Evolutionary conservation across 1,140 invertebrate genomes (phyloP), one percentile per base, ranked within the genome.

Genomic region (Riptortus pedestris): DNA sequence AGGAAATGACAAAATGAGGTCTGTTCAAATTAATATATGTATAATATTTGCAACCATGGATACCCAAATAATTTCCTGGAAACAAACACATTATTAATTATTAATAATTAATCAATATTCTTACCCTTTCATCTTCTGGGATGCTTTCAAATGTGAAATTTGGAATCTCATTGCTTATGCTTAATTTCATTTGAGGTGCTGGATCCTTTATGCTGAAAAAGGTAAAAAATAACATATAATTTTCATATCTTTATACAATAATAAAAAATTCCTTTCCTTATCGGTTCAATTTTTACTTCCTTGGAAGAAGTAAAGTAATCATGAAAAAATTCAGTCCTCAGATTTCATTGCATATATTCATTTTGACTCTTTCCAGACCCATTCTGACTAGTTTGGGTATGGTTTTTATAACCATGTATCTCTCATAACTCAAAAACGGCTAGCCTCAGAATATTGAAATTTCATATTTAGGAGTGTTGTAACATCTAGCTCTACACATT

Each of bases 71-170:
- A 38, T 52, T 11, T 18, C 7, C 18, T 11, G 18, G 18, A 24
- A 7, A 52, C 7, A 9, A 11, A 52, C 18, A 7, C 9, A 7
- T n/a, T 18, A 52, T 18, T 18, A 11, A 11, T 52, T 7, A 18
- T 18, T 11, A 52, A 18, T 22, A 22, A 26, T 4, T 26, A 14
- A 55, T 55, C 2, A 26, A 22, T 28, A 22, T 16, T 22, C 20
- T 27, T 57, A 57, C 52, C 52, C 24, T 57, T 26, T 57, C 52
- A 57, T 57, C 52, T 27, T 27, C 52, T 22, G 52, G 52, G 1
- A 57, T 26, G 0, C 20, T 24, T 57, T 27, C 52, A 57, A 57
- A 57, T 29, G 52, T n/a, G n/a, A 57, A 26, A 27, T 26, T n/a
- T 22, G 3, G 45, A 47, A 47, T n/a, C 16, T 47, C 45, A 47